Evolutionary conservation across 2,113 vertebrate genomes (phyloP), one percentile per base, ranked within the genome.

Genomic region (Epinephelus cyanopodus): DNA sequence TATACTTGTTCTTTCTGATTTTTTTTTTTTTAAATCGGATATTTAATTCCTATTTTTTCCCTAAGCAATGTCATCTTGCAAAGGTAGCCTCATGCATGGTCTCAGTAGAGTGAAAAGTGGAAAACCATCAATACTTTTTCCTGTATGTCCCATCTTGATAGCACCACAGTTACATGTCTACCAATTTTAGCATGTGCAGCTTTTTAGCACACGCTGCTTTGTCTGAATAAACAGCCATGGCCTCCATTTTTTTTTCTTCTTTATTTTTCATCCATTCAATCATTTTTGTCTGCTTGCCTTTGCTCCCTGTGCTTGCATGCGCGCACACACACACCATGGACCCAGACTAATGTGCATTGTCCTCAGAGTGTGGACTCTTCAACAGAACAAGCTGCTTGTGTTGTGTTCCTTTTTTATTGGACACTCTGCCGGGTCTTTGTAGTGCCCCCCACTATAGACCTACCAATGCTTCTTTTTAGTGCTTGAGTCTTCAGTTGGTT

Each of bases 371-470:
- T 83, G 82, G 76, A 85, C 63, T 73, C 86, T 87, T 88, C 78
- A 77, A 81, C 75, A 79, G 91, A 92, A 94, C 94, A 94, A 94
- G 92, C 92, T 90, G 87, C 77, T 88, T 87, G 84, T 83, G 81
- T 86, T 86, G 79, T 91, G 85, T 89, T 86, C 45, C 76, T 75
- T 88, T 90, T 87, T 89, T 82, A 80, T 81, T 58, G 77, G 87
- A 92, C 87, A 62, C 82, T 82, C 87, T 78, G 87, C 82, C 25
- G 4, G 69, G 75, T 63, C 82, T 91, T 92, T 92, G 91, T 89
- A 77, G 63, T 11, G 37, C 58, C 29, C 73, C 77, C 80, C 84
- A 5, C 91, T 82, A 89, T 80, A 88, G 91, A 80, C 83, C 71
- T 42, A 91, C 84, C 87, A 78, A 84, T 63, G 85, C 84, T 89